Evolutionary conservation across 2,113 vertebrate genomes (phyloP), one percentile per base, ranked within the genome.

Genomic region (Myocastor coypus): DNA sequence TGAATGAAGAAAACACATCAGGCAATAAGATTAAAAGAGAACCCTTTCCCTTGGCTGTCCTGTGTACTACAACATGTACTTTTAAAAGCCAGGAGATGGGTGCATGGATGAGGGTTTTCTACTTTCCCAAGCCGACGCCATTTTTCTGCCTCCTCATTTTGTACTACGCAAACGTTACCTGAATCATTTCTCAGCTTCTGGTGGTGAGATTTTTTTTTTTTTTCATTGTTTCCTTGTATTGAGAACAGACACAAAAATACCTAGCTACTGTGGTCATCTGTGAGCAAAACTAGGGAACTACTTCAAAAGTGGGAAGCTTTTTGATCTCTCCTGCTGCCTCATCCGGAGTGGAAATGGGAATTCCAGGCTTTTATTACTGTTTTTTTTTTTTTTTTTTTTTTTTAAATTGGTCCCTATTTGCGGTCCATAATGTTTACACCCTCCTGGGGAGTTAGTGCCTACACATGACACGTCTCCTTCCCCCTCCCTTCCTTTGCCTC

Each of bases 1-100:
- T 57, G n/a, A 30, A 1, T 87, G 11, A 94, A 94, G 30, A 5
- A 68, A 92, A 26, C 13, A 89, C 75, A 10, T 95, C 92, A 94
- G 87, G 10, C 77, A 75, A 13, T 34, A 73, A 87, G n/a, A 82
- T 77, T 32, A 73, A 90, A 12, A 69, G 7, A 30, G 3, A 89
- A 42, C 59, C 11, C 32, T 64, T 82, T 63, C 17, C 30, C 42
- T 92, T 89, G 42, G 75, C n/a, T 28, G 7, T 10, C 12, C 17
- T 1, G 30, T 17, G 19, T 57, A 50, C 26, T 83, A 30, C 84
- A 83, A 81, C 82, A 93, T 80, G 68, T 78, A 30, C 8, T 73
- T 86, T 93, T 50, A 55, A 37, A 87, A 66, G 2, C 24, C 66
- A 7, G 7, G 7, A 28, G 19, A 28, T 2, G 34, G 84, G 9